Evolutionary conservation across 2,797 vertebrate species (phyloP).

Genomic region (Chiroxiphia lanceolata): DNA sequence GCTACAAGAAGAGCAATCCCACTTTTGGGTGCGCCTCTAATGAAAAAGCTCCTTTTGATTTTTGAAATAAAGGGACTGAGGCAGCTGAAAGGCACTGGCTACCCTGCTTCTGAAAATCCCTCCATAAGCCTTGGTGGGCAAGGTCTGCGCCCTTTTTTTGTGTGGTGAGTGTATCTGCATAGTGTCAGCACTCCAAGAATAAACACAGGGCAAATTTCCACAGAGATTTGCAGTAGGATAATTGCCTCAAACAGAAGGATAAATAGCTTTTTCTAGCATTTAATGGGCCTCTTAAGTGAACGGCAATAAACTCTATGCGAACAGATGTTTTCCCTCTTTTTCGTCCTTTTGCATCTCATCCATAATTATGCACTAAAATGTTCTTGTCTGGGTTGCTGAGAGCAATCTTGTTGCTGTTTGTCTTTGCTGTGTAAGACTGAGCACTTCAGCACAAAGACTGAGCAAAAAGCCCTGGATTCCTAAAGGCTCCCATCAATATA

Average conservation of each 20-base stretch:
- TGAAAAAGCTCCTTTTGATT: background rate
- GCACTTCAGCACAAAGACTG: background rate
- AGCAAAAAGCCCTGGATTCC: background rate
- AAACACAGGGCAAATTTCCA: background rate
- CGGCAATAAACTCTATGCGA: constrained; percentile 16
- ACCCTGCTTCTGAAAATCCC: background rate
- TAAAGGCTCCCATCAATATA: background rate
- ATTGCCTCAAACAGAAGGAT: constrained; percentile 52
- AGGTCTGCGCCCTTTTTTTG: fast-evolving
- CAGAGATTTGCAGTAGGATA: constrained; percentile 38
- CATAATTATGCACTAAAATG: constrained; percentile 48
- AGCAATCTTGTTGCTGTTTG: constrained; percentile 31
- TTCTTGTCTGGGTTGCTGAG: constrained; percentile 47
- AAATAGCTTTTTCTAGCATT: constrained; percentile 47
- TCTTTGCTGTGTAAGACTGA: background rate
- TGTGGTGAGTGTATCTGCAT: background rate
- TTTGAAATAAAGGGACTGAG: background rate
- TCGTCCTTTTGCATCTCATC: constrained; percentile 22
- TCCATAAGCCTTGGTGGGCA: background rate
- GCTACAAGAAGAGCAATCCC: background rate
- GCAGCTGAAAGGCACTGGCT: background rate
- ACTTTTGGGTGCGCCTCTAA: background rate
- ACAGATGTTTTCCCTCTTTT: constrained; percentile 57
- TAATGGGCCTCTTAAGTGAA: constrained; percentile 50
- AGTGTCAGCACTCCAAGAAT: constrained; percentile 19